Evolutionary conservation across 2,888 invertebrate species (phyloP), one percentile per base, ranked within the genome.

Genomic region (Xylota sylvarum): DNA sequence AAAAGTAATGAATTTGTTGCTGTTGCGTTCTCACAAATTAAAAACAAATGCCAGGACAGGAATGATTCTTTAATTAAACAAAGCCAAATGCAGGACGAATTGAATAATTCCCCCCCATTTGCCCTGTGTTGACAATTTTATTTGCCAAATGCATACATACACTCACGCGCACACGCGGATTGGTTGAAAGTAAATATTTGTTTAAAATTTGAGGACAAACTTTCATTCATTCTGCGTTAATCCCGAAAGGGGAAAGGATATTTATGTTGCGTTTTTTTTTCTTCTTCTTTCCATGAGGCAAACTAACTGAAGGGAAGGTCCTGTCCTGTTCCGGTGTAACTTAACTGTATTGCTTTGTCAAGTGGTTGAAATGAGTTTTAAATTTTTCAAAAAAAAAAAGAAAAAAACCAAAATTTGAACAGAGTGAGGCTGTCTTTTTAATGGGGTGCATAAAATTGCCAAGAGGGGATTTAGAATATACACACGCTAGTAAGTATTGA

Each of bases 131-230:
- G 69, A 60, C 52, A 73, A 52, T 65, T 55, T 62, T 78, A 82
- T 86, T 86, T 86, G 86, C 73, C 73, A 82, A 82, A 73, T 73
- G 73, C 56, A 64, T 7, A 82, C 72, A 72, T 9, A 70, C 37
- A 27, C 64, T n/a, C 23, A 17, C 65, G 52, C 55, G 58, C 70
- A 70, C 69, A 60, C 78, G 83, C 74, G 65, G 74, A 83, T 79
- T 74, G 64, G 78, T 70, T 73, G 58, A 58, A 14, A 14, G 83
- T 70, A 83, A 87, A 87, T 87, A 87, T 87, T 87, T 87, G 74
- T 70, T 50, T 46, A 78, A 83, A 78, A 87, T 87, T 87, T 86
- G 60, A 82, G 72, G 73, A 77, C 72, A 77, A 81, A 82, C 77
- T 67, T 32, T 69, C 37, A 7, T 70, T 70, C 48, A 17, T 67